Base-by-base conservation (phyloP, 2,888 invertebrate species). In the Elysia crispata region DNA sequence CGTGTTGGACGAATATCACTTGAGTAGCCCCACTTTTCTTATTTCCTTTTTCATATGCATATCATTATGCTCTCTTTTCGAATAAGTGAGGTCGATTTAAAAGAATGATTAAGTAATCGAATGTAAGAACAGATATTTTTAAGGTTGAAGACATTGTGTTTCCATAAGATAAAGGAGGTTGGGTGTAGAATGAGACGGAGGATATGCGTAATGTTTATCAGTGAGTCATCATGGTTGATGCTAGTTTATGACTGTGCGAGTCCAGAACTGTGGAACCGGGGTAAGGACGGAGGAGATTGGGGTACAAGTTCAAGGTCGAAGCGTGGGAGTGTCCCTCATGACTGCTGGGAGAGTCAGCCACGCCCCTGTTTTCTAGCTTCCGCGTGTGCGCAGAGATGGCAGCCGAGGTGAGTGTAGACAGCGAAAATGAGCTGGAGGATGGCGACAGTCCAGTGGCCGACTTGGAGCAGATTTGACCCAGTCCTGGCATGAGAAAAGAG, bases 191-290 rank as follows among this genome's bases (percentile, higher is more conserved):
- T n/a, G n/a, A n/a, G n/a, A n/a, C n/a, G n/a, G n/a, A n/a, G n/a
- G n/a, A n/a, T n/a, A n/a, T n/a, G n/a, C n/a, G n/a, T n/a, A 60
- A 11, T 41, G 41, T 41, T 41, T 41, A 41, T 41, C 25, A 79
- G 28, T 79, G 79, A 13, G 79, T 79, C 20, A 79, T 18, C 79
- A 79, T 79, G 8, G 79, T 73, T 1, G 79, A 49, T n/a, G 73
- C 28, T 0, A 79, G 66, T 50, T 79, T 79, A 54, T 74, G 73
- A 18, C 50, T 73, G 31, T 79, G 73, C 31, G 41, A 41, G 41
- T 41, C 41, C 5, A 41, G 41, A 11, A 79, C 64, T 23, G 30
- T 66, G 5, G 79, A n/a, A 13, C 60, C 74, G 5, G 70, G 67
- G 30, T 69, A 75, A 20, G 79, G 60, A 64, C 79, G 41, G 23